Evolutionary conservation across 2,113 vertebrate species (phyloP), one percentile per base, ranked within the genome.

Genomic region (Scatophagus argus): DNA sequence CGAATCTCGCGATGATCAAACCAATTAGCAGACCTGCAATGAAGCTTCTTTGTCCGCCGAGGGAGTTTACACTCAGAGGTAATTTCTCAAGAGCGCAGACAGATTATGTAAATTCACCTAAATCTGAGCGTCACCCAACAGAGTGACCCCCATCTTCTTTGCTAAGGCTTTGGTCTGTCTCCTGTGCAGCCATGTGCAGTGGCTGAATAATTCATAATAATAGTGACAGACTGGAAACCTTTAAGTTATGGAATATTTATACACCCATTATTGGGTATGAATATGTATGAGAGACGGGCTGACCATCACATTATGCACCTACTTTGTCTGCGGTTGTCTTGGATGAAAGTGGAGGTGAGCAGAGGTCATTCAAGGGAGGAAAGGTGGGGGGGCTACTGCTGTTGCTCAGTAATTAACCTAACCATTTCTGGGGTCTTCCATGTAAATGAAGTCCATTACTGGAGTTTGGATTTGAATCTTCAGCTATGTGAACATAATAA

Each of bases 131-230:
- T 54, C 43, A 72, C 1, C 59, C 49, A 34, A 1, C 16, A 55
- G 32, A 78, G 5, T 80, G 44, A 80, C 68, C 39, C 29, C 6
- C 41, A 23, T 76, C 34, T 52, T 52, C 13, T 78, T 49, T 43
- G 27, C 29, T 14, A 41, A 73, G 61, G 36, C 29, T 79, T 74
- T 54, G 47, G 25, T 47, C 56, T 51, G 14, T 73, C 32, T 81
- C 38, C 73, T 69, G 29, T 69, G 67, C 61, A 86, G 75, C 46
- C 74, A 78, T 80, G 82, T 88, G 80, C 31, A 36, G 8, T 34
- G 29, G 64, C 31, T 93, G 55, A 90, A 93, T 89, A 82, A 93
- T 94, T 88, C 39, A 92, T 88, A 47, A 67, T 70, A 84, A 83
- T 81, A 64, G 82, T 83, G 77, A 84, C 84, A 88, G 85, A 86